These are phyloP conservation scores for Incurvaria masculella DNA, from an alignment of 2,888 invertebrate species.

Conservation along the genomic window DNA sequence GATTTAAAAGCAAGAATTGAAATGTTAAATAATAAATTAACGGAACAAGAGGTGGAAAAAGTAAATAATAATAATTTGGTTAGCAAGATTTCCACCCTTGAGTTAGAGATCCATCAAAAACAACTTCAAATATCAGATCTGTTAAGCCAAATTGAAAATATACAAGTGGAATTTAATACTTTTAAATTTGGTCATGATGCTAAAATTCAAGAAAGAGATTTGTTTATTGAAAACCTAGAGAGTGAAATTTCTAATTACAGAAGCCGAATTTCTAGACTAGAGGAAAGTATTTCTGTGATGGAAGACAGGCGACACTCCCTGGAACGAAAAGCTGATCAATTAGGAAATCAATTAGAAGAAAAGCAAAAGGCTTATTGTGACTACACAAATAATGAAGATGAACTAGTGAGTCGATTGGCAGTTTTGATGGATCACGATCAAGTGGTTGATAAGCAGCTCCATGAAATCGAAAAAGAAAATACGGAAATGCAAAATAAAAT, in stretches of 20 bases:
- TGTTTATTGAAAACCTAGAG: conserved; percentile 71
- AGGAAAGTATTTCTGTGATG: conserved; percentile 61
- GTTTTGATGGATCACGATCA: conserved; percentile 62
- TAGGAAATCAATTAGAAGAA: conserved; percentile 59
- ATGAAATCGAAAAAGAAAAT: conserved; percentile 56
- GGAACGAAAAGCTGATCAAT: conserved; percentile 59
- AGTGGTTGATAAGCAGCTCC: conserved; percentile 59
- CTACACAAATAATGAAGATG: conserved; percentile 60
- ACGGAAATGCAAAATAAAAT: conserved; percentile 53
- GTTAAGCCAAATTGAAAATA: conserved; percentile 29
- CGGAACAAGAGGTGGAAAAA: conserved; percentile 40
- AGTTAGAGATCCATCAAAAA: conserved; percentile 37
- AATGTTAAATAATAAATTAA: conserved; percentile 37
- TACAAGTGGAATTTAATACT: conserved; percentile 36
- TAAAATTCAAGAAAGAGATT: conserved; percentile 71
- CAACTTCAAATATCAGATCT: conserved; percentile 35
- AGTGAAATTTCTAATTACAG: conserved; percentile 62
- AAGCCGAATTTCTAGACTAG: conserved; percentile 60
- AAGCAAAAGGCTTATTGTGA: conserved; percentile 58
- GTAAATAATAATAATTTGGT: conserved; percentile 37
- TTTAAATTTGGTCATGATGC: conserved; percentile 55
- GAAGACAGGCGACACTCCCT: conserved; percentile 59
- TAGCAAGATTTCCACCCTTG: conserved; percentile 37
- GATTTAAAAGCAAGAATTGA: conserved; percentile 30
- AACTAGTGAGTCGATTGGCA: conserved; percentile 59